phyloP scores from a whole-genome alignment of 2,113 vertebrate species.

The Cinclus mexicanus region DNA sequence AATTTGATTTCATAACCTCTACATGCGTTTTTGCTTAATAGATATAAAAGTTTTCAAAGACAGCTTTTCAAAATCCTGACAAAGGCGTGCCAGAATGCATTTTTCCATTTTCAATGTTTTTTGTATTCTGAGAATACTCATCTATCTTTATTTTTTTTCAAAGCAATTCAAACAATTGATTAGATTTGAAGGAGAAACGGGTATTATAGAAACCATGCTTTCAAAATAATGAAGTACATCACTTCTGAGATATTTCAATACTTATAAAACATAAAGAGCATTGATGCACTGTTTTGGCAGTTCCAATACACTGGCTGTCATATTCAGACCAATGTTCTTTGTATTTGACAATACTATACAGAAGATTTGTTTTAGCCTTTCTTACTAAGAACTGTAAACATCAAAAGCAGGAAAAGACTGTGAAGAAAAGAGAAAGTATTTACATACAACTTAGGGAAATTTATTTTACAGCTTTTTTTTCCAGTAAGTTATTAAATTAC shows the following conservation, averaged over 20 bases:
- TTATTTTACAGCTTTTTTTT: not conserved
- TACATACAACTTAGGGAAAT: not conserved
- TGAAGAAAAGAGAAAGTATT: not conserved
- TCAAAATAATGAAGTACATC: constrained; percentile 14
- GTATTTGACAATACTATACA: not conserved
- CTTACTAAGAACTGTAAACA: not conserved
- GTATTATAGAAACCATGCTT: not conserved
- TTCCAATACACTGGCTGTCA: not conserved
- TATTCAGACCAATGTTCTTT: not conserved
- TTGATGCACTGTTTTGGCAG: not conserved
- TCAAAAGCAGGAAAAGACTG: not conserved
- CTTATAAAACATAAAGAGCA: constrained; percentile 2
- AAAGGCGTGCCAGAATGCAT: not conserved
- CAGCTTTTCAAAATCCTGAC: not conserved
- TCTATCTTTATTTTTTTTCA: not conserved
- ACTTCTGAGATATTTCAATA: constrained; percentile 26
- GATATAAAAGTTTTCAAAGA: not conserved
- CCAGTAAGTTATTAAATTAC: not conserved
- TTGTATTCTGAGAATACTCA: not conserved
- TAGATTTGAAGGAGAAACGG: constrained; percentile 6
- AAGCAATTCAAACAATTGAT: constrained; percentile 6
- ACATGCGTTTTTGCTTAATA: not conserved
- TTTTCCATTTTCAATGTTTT: not conserved
- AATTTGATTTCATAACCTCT: not conserved
- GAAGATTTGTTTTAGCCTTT: not conserved